phyloP scores from a whole-genome alignment of 2,888 invertebrate genomes.

The Drosophila borborema region DNA sequence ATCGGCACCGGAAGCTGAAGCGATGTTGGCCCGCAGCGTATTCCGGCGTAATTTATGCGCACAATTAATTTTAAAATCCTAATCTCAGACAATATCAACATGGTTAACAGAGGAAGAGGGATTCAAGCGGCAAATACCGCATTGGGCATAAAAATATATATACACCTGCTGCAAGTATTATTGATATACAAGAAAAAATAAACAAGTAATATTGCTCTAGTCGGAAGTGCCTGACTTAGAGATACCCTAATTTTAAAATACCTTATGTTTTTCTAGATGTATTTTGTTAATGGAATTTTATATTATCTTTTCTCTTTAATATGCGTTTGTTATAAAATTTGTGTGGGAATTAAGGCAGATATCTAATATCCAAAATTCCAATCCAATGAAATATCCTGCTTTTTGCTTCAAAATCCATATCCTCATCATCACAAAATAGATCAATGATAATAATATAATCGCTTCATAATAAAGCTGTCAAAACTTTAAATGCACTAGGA shows the following conservation, averaged over 20 bases:
- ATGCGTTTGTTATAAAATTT: neutral
- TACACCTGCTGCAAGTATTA: slow-evolving; percentile 39
- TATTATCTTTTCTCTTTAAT: too few species aligned
- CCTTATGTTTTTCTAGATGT: neutral
- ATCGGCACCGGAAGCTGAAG: slow-evolving; percentile 41
- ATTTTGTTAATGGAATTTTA: neutral
- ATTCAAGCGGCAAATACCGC: slow-evolving; percentile 37
- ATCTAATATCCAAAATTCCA: too few species aligned
- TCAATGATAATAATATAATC: too few species aligned
- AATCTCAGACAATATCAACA: slow-evolving; percentile 69
- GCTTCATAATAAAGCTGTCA: too few species aligned
- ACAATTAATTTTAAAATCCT: slow-evolving; percentile 79
- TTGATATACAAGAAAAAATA: slow-evolving; percentile 21
- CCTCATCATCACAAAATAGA: too few species aligned
- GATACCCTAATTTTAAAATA: neutral
- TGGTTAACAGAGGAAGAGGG: slow-evolving; percentile 26
- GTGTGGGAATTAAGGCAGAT: too few species aligned
- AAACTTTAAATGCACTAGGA: too few species aligned
- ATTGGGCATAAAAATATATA: slow-evolving; percentile 16
- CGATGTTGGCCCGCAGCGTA: slow-evolving; percentile 34
- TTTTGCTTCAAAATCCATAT: too few species aligned
- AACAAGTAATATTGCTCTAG: neutral
- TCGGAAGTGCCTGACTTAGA: neutral
- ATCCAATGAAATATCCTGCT: too few species aligned
- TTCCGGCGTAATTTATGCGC: slow-evolving; percentile 67